These are phyloP conservation scores for Helicoverpa zea DNA, from an alignment of 1,140 invertebrate species.

Conservation along the genomic window DNA sequence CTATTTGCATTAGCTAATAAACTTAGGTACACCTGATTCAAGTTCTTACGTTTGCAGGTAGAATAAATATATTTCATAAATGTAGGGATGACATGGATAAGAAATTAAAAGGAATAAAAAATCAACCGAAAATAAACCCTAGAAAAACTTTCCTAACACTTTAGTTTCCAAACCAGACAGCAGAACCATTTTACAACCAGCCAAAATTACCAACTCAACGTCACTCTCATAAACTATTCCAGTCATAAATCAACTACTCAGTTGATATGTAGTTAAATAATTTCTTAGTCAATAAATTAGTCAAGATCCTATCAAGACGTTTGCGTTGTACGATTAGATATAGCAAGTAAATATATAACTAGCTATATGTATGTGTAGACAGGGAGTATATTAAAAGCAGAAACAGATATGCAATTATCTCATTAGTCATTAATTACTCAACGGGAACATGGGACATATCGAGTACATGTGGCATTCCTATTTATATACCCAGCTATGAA, in stretches of 20 bases:
- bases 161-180: background rate
- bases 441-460: constrained; percentile 42
- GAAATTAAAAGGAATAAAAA: background rate
- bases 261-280: constrained; percentile 31
- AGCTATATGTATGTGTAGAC: constrained; percentile 23
- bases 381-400: constrained; percentile 57
- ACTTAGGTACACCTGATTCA: too few species aligned
- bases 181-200: background rate
- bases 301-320: constrained; percentile 28
- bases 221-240: constrained; percentile 12
- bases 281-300: constrained; percentile 34
- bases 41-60: too few species aligned
- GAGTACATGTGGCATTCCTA: constrained; percentile 28
- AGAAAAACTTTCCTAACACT: too few species aligned
- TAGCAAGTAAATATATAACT: background rate
- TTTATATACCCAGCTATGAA: constrained; percentile 10
- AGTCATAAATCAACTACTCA: constrained; percentile 20
- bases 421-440: constrained; percentile 80
- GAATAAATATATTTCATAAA: too few species aligned
- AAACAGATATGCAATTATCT: constrained; percentile 77
- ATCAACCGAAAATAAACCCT: background rate
- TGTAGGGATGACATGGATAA: too few species aligned
- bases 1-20: background rate
- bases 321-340: constrained; percentile 8
- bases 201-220: background rate